A percentile compares a stretch with the other conserved stretches of the same genome.
Conservation (phyloP, 2,113 vertebrate genomes). For the Dicerorhinus sumatrensis region DNA sequence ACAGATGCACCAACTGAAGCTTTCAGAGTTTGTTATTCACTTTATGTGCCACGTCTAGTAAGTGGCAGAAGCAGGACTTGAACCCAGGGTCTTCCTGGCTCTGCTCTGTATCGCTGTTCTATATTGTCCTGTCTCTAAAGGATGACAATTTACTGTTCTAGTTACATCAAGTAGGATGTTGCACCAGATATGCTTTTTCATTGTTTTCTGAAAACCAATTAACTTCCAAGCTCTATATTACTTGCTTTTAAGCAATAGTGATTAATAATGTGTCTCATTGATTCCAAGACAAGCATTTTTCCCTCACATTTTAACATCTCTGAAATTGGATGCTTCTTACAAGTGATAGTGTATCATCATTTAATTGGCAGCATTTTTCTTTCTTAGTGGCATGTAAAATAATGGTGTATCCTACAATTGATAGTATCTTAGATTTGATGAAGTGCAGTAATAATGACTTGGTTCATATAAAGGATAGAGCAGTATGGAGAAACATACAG, state of each 20-base stretch:
- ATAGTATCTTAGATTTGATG: slow-evolving; percentile 72
- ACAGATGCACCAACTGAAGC: slow-evolving; percentile 37
- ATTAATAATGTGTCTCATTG: slow-evolving; percentile 82
- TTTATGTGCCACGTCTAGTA: neutral
- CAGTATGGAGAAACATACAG: neutral
- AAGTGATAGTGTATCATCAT: slow-evolving; percentile 72
- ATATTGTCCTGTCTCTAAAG: neutral
- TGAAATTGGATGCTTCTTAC: slow-evolving; percentile 76
- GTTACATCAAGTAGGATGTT: slow-evolving; percentile 80
- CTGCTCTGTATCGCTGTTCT: neutral
- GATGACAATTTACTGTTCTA: slow-evolving; percentile 79
- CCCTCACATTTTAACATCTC: slow-evolving; percentile 66
- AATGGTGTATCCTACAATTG: slow-evolving; percentile 70
- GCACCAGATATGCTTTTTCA: slow-evolving; percentile 79
- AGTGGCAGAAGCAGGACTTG: neutral
- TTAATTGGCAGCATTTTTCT: slow-evolving; percentile 81
- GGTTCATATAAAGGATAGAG: slow-evolving; percentile 62
- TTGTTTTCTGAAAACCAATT: slow-evolving; percentile 82
- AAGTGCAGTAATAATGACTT: slow-evolving; percentile 66
- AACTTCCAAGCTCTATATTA: slow-evolving; percentile 84
- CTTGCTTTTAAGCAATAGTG: slow-evolving; percentile 85
- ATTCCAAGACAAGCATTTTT: slow-evolving; percentile 57
- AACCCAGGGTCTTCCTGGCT: neutral
- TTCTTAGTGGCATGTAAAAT: slow-evolving; percentile 78
- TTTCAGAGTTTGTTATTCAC: slow-evolving; percentile 46